Evolutionary conservation across 2,888 invertebrate species (phyloP).

Genomic region (Merodon equestris): DNA sequence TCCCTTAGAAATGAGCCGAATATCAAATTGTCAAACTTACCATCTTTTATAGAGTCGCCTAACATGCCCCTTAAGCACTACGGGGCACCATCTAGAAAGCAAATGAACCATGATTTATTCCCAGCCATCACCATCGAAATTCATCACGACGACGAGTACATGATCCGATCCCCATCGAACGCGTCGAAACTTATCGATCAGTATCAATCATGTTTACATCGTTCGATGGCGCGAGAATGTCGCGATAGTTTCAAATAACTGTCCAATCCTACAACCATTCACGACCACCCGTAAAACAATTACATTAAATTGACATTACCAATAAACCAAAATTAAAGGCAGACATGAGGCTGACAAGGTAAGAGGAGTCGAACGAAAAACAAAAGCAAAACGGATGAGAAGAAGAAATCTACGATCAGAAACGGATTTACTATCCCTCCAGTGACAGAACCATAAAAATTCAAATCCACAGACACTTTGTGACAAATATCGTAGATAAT

Average conservation of each 20-base stretch:
- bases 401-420: slow-evolving; percentile 36
- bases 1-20: no score
- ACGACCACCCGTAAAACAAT: slow-evolving; percentile 65
- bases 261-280: slow-evolving; percentile 25
- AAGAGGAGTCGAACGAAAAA: background rate
- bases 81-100: no score
- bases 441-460: slow-evolving; percentile 62
- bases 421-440: slow-evolving; percentile 56
- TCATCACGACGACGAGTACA: no score
- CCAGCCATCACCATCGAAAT: no score
- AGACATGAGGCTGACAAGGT: slow-evolving; percentile 6
- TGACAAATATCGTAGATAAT: slow-evolving; percentile 68
- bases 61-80: no score
- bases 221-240: slow-evolving; percentile 31
- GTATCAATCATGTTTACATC: slow-evolving; percentile 52
- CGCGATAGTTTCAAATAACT: slow-evolving; percentile 54
- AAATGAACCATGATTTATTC: no score
- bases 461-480: slow-evolving; percentile 61
- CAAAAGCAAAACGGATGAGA: background rate
- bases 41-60: no score
- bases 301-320: slow-evolving; percentile 64
- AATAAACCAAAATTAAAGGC: slow-evolving; percentile 56
- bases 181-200: slow-evolving; percentile 31
- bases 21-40: no score
- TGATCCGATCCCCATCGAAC: no score